phyloP scores from a whole-genome alignment of 2,113 vertebrate genomes.

The Trematocara nigrifrons region DNA sequence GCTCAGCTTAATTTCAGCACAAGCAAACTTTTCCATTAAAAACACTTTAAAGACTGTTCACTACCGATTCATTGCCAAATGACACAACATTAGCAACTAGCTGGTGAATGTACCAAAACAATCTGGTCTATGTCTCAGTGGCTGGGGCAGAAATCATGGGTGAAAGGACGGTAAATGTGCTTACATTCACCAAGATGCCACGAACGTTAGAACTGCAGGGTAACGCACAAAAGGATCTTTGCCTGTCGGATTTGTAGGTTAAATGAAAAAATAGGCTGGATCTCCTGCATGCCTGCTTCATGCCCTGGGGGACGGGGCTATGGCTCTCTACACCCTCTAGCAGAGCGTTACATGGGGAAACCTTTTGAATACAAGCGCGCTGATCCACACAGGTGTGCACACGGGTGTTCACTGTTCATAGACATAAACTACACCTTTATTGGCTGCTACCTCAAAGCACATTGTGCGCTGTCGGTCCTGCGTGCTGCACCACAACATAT shows the following conservation, averaged over 20 bases:
- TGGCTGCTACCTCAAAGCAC: neutral
- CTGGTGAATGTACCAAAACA: neutral
- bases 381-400: neutral
- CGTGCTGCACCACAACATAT: neutral
- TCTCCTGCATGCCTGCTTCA: neutral
- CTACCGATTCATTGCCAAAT: neutral
- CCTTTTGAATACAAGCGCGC: neutral
- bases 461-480: fast-evolving
- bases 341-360: fast-evolving
- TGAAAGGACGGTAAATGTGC: neutral
- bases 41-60: neutral
- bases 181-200: neutral
- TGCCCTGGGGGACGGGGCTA: neutral
- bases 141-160: neutral
- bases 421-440: fast-evolving
- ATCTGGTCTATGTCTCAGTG: neutral
- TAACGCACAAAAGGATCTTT: neutral
- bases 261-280: neutral
- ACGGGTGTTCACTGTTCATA: neutral
- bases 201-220: neutral
- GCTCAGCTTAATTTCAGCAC: neutral
- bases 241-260: neutral
- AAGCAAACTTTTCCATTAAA: neutral
- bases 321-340: neutral
- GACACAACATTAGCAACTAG: neutral